Conservation (phyloP, 2,888 invertebrate genomes). For the Morpho deidamia region DNA sequence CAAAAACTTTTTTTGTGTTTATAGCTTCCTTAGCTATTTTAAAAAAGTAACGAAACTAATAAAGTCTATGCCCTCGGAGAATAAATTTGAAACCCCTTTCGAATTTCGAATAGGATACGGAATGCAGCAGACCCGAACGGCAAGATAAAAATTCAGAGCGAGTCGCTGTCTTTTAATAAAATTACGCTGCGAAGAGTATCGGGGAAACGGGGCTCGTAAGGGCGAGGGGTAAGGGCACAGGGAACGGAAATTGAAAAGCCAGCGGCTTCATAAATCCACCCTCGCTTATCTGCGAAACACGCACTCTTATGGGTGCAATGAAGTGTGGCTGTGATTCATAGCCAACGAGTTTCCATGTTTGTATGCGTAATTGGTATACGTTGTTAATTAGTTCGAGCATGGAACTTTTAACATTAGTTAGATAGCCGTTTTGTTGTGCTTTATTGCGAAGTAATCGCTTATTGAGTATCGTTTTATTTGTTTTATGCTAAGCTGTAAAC, state of each 20-base stretch:
- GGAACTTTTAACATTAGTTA: constrained; percentile 5
- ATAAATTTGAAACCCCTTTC: constrained; percentile 32
- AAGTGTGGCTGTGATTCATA: constrained; percentile 44
- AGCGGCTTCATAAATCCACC: constrained; percentile 54
- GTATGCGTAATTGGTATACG: constrained; percentile 20
- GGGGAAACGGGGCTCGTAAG: constrained; percentile 28
- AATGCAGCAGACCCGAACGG: constrained; percentile 26
- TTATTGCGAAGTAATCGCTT: not conserved
- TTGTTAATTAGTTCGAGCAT: constrained; percentile 13
- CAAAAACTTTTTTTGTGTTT: not conserved
- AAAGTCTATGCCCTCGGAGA: constrained; percentile 2
- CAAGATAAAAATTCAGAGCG: constrained; percentile 65
- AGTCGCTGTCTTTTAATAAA: constrained; percentile 63
- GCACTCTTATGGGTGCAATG: constrained; percentile 53
- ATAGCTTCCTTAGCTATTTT: not conserved
- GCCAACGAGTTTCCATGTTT: constrained; percentile 31
- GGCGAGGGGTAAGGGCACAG: constrained; percentile 38
- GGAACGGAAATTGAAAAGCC: constrained; percentile 68
- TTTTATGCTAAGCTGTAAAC: no score
- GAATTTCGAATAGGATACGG: constrained; percentile 32
- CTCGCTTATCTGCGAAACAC: constrained; percentile 47
- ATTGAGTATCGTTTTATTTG: no score
- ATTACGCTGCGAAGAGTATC: constrained; percentile 46
- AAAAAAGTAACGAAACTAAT: not conserved
- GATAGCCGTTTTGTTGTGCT: not conserved